phyloP scores from a whole-genome alignment of 2,113 vertebrate genomes.

The Tyrannus savana region DNA sequence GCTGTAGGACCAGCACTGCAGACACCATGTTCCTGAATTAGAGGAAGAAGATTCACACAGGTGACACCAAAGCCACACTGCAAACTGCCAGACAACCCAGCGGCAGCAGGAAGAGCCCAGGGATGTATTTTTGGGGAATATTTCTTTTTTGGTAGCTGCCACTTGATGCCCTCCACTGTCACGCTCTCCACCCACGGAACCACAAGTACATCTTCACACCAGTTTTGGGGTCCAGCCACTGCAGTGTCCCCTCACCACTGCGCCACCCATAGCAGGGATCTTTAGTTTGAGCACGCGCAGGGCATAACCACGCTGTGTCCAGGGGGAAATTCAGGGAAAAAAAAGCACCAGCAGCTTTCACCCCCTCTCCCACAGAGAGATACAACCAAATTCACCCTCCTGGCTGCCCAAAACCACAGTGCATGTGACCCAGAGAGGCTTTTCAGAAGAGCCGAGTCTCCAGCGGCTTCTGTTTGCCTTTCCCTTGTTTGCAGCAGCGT shows the following conservation, averaged over 20 bases:
- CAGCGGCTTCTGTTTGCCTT: conserved; percentile 34
- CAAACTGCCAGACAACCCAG: neutral
- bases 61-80: neutral
- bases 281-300: fast-evolving
- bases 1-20: neutral
- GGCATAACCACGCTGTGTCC: neutral
- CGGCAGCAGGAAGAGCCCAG: neutral
- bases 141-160: neutral
- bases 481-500: neutral
- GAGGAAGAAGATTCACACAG: neutral
- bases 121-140: neutral
- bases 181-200: neutral
- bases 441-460: neutral
- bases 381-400: neutral
- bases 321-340: neutral
- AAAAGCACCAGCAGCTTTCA: neutral
- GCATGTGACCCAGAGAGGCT: neutral
- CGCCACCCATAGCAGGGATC: neutral
- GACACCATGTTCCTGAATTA: neutral
- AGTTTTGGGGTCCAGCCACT: neutral
- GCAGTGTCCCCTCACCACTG: neutral
- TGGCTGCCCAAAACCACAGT: neutral
- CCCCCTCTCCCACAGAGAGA: neutral
- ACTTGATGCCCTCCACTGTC: fast-evolving
- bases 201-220: neutral